Conservation (phyloP, 2,113 vertebrate species). For the Saguinus midas region DNA sequence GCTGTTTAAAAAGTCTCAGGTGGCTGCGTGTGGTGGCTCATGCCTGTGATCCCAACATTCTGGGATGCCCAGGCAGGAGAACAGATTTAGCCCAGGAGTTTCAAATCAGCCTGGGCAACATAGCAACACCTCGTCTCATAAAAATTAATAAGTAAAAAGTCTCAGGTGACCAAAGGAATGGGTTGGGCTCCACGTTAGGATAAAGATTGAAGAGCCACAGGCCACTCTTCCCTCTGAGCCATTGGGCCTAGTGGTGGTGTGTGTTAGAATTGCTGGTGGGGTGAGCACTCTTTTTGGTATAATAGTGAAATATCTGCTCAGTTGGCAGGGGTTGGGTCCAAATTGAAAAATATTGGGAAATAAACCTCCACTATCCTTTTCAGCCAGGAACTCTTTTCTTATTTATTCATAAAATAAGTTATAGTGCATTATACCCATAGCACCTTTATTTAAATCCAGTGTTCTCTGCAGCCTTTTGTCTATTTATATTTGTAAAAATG, state of each 20-base stretch:
- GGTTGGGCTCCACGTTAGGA: background rate
- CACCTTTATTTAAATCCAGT: slow-evolving; percentile 38
- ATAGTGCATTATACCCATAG: background rate
- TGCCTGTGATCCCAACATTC: too few species aligned
- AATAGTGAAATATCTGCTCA: background rate
- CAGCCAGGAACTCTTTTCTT: slow-evolving; percentile 7
- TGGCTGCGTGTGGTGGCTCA: background rate
- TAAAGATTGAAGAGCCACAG: background rate
- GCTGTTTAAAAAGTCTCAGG: background rate
- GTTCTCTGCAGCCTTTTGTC: background rate
- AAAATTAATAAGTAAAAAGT: background rate
- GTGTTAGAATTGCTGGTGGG: background rate
- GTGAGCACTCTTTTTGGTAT: background rate
- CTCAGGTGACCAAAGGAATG: slow-evolving; percentile 2
- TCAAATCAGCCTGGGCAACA: too few species aligned
- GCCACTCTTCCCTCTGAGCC: background rate
- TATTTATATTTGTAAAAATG: slow-evolving; percentile 3
- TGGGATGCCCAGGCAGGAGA: too few species aligned
- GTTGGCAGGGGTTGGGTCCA: background rate
- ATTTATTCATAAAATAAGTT: slow-evolving; percentile 44
- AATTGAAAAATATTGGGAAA: background rate
- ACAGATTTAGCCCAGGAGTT: too few species aligned
- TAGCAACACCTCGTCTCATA: too few species aligned
- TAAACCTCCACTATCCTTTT: background rate
- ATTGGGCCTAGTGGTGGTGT: background rate